Evolutionary conservation across 2,113 vertebrate species (phyloP), one percentile per base, ranked within the genome.

Genomic region (Castor canadensis): DNA sequence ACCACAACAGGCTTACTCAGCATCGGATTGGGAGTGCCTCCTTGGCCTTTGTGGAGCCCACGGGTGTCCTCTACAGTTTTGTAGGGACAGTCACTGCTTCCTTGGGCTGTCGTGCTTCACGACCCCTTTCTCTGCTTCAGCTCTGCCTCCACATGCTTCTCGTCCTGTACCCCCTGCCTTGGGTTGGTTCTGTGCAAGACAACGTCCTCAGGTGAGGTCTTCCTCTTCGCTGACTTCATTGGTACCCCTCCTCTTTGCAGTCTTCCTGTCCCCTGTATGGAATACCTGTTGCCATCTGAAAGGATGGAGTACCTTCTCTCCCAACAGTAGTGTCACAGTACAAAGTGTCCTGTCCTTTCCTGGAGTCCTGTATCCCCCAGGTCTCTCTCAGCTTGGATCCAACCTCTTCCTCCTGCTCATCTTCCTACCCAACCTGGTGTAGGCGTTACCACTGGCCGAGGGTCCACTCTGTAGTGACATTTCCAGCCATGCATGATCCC

Each of bases 141-240:
- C 97, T 99, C 99, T 0, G 99, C 99, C 97, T 99, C 99, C 47
- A 99, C 99, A 95, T 99, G 99, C 95, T n/a, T n/a, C n/a, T n/a
- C n/a, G n/a, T n/a, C n/a, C n/a, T n/a, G n/a, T n/a, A n/a, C n/a
- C n/a, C n/a, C n/a, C n/a, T n/a, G n/a, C n/a, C n/a, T n/a, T n/a
- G n/a, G n/a, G n/a, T n/a, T n/a, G n/a, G n/a, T n/a, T 99, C 99
- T 30, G 99, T 98, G 10, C 99, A 99, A 97, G 99, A 99, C 4
- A 99, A 99, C 0, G 98, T 99, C 24, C 99, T 99, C 90, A 99
- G 97, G 99, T n/a, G 56, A 99, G 98, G 58, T 99, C 99, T 10
- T 98, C 98, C 81, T 99, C 99, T 28, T 99, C 99, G 52, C 98
- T 99, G 89, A 98, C 98, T 96, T 99, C 99, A 95, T 99, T 99